phyloP scores from a whole-genome alignment of 2,113 vertebrate genomes.

The Illadopsis cleaveri region DNA sequence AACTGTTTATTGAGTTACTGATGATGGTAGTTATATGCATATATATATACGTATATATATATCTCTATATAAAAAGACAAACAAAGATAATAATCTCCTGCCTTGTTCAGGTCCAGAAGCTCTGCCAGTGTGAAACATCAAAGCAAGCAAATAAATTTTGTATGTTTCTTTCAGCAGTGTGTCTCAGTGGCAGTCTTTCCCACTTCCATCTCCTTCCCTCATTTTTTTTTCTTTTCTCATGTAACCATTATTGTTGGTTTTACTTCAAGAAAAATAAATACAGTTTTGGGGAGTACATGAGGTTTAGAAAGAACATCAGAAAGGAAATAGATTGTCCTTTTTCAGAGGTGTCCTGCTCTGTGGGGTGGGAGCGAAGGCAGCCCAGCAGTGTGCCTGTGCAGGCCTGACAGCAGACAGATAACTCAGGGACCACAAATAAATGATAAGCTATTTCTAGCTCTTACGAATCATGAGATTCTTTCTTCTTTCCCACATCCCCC shows the following conservation, averaged over 20 bases:
- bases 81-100: background rate
- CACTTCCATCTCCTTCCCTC: background rate
- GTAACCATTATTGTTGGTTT: background rate
- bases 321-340: background rate
- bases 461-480: background rate
- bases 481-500: background rate
- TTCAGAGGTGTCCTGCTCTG: background rate
- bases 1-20: background rate
- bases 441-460: background rate
- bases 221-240: background rate
- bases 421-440: background rate
- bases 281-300: background rate
- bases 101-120: background rate
- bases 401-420: background rate
- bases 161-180: background rate
- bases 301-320: background rate
- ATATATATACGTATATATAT: background rate
- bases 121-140: background rate
- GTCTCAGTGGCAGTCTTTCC: background rate
- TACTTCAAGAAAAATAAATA: background rate
- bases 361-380: background rate
- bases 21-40: background rate
- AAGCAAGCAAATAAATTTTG: background rate
- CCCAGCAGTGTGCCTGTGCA: background rate
- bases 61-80: background rate